Evolutionary conservation across 2,113 vertebrate species (phyloP).

Genomic region (Galeopterus variegatus): DNA sequence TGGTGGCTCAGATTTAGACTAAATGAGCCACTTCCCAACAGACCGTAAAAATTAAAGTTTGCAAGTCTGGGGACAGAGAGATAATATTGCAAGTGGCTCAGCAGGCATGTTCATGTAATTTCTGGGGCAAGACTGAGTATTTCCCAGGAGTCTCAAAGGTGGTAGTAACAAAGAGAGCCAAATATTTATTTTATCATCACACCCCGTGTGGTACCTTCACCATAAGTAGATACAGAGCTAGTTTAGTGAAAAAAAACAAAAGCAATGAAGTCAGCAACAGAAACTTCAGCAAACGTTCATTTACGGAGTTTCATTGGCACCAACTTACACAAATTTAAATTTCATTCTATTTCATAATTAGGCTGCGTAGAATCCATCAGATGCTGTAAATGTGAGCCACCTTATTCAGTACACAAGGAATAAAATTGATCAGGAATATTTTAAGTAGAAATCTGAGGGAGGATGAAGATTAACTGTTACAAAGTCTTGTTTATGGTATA

Average conservation of each 20-base stretch:
- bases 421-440: slow-evolving; percentile 72
- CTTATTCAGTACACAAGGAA: slow-evolving; percentile 51
- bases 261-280: slow-evolving; percentile 62
- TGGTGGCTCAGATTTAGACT: slow-evolving; percentile 61
- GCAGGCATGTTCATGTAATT: slow-evolving; percentile 63
- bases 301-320: slow-evolving; percentile 70
- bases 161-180: slow-evolving; percentile 27
- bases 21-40: slow-evolving; percentile 64
- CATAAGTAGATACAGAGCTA: slow-evolving; percentile 20
- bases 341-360: slow-evolving; percentile 72
- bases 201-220: background rate
- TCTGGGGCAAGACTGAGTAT: slow-evolving; percentile 47
- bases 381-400: slow-evolving; percentile 60
- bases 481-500: slow-evolving; percentile 48
- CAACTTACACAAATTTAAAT: slow-evolving; percentile 67
- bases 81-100: slow-evolving; percentile 54
- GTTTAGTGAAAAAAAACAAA: slow-evolving; percentile 8
- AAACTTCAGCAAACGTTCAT: slow-evolving; percentile 64
- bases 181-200: slow-evolving; percentile 66
- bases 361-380: slow-evolving; percentile 38
- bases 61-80: slow-evolving; percentile 25
- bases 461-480: slow-evolving; percentile 35
- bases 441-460: slow-evolving; percentile 69
- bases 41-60: slow-evolving; percentile 63
- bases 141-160: slow-evolving; percentile 56